phyloP scores from a whole-genome alignment of 2,797 vertebrate genomes.

The Clarias laeviceps region DNA sequence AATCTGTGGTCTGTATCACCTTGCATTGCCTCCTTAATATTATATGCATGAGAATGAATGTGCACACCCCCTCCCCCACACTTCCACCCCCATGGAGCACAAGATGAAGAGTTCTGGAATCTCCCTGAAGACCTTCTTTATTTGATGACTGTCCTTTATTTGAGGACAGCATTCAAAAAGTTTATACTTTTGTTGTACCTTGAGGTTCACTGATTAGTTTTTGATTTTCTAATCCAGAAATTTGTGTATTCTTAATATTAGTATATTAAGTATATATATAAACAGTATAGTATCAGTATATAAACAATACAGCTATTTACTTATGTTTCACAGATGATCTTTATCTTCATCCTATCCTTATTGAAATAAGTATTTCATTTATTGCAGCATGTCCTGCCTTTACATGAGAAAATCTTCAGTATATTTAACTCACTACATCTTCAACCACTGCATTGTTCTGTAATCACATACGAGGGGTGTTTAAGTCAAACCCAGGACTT shows the following conservation, averaged over 20 bases:
- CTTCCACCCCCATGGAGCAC: constrained; percentile 48
- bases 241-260: neutral
- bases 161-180: constrained; percentile 24
- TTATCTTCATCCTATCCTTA: neutral
- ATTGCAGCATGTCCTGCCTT: neutral
- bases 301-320: neutral
- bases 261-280: no score
- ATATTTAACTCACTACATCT: no score
- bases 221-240: neutral
- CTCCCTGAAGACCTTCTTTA: constrained; percentile 48
- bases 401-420: constrained; percentile 10
- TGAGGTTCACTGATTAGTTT: neutral
- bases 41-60: constrained; percentile 59
- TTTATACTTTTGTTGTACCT: neutral
- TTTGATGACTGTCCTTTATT: constrained; percentile 41
- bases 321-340: neutral
- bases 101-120: constrained; percentile 51
- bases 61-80: constrained; percentile 46
- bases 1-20: constrained; percentile 48
- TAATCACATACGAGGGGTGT: no score
- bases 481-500: no score
- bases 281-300: neutral
- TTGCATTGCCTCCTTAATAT: constrained; percentile 45
- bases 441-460: no score
- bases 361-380: constrained; percentile 11